These are phyloP conservation scores for Meda fulgida DNA, from an alignment of 2,797 vertebrate species.

Conservation along the genomic window DNA sequence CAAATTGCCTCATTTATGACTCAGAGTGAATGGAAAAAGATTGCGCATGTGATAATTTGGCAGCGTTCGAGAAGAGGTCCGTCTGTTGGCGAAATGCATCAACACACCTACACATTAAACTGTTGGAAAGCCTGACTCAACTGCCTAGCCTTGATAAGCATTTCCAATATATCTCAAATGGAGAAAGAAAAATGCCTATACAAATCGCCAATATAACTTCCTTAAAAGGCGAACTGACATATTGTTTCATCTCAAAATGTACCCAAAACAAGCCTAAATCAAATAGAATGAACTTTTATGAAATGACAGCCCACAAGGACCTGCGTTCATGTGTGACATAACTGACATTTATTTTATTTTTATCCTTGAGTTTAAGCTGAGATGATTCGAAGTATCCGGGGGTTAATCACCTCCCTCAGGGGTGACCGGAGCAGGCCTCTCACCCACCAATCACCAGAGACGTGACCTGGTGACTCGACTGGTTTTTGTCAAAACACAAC, in stretches of 20 bases:
- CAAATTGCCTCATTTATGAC: background rate
- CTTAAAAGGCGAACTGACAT: conserved; percentile 6
- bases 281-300: background rate
- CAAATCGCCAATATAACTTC: background rate
- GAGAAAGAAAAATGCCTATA: background rate
- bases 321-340: background rate
- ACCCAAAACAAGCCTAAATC: conserved; percentile 7
- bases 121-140: conserved; percentile 45
- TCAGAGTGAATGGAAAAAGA: background rate
- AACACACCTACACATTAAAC: conserved; percentile 52
- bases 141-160: conserved; percentile 1
- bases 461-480: background rate
- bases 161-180: conserved; percentile 7
- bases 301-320: background rate
- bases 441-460: conserved; percentile 24
- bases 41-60: background rate
- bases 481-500: conserved; percentile 29
- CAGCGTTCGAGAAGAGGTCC: background rate
- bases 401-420: conserved; percentile 39
- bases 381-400: conserved; percentile 16
- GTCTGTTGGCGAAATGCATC: conserved; percentile 34
- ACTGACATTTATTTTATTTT: conserved; percentile 17
- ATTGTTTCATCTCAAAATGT: background rate
- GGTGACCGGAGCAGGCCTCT: background rate
- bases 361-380: background rate